Evolutionary conservation across 2,888 invertebrate genomes (phyloP).

Genomic region (Sphecodes monilicornis): DNA sequence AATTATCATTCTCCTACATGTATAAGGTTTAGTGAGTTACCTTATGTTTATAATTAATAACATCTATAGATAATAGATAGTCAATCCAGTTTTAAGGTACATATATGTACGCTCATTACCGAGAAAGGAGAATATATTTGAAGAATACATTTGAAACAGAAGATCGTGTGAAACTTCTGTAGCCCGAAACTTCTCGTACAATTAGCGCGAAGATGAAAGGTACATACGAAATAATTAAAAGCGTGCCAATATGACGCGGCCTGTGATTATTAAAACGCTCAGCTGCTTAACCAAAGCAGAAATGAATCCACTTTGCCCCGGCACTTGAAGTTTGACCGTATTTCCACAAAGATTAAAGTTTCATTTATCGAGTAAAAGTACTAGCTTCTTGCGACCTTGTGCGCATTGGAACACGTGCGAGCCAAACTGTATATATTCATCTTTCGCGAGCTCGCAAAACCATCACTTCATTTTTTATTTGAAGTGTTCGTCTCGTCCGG

Average conservation of each 20-base stretch:
- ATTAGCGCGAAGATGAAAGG: slow-evolving; percentile 7
- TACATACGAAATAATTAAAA: slow-evolving; percentile 35
- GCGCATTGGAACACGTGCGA: slow-evolving; percentile 25
- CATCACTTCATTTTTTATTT: slow-evolving; percentile 17
- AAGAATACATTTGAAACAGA: background rate
- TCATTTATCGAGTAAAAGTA: slow-evolving; percentile 53
- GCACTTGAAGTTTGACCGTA: slow-evolving; percentile 56
- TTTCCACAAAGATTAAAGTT: slow-evolving; percentile 61
- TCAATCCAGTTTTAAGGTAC: background rate
- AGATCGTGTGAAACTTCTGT: background rate
- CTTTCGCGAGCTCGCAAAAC: background rate
- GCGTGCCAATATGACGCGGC: slow-evolving; percentile 41
- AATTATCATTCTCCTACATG: too few species aligned
- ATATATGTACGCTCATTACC: background rate
- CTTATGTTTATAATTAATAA: background rate
- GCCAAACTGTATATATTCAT: slow-evolving; percentile 28
- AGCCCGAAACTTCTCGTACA: background rate
- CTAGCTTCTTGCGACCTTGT: slow-evolving; percentile 46
- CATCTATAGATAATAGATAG: background rate
- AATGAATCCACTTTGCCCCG: slow-evolving; percentile 49
- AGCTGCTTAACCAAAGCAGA: slow-evolving; percentile 47
- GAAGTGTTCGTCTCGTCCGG: background rate
- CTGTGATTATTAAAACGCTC: slow-evolving; percentile 51
- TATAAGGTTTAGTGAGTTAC: background rate
- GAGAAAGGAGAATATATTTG: background rate